Percentiles rank a stretch among this genome's conserved stretches.
These are phyloP conservation scores for Zoroaster sp. DNA, from an alignment of 53 echinoderm and acorn worm genomes.

Conservation along the genomic window DNA sequence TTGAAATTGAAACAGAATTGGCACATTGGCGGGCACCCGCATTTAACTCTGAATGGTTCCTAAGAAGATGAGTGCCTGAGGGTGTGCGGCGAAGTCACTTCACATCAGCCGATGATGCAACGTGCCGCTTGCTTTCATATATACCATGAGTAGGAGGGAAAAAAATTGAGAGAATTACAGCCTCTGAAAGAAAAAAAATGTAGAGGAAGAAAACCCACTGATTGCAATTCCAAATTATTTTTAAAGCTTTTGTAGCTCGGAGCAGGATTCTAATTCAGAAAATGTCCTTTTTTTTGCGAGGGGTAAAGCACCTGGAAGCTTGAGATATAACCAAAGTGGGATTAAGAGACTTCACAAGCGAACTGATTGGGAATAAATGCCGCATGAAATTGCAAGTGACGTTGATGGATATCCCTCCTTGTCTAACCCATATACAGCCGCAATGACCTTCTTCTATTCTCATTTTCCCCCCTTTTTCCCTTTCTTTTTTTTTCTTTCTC, in stretches of 20 bases:
- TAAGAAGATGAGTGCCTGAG: constrained; percentile 38
- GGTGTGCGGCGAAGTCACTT: constrained; percentile 54
- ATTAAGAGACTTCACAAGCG: constrained; percentile 55
- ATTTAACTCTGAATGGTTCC: constrained; percentile 55
- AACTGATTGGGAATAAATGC: constrained; percentile 59
- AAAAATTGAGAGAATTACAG: neutral
- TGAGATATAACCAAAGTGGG: constrained; percentile 52
- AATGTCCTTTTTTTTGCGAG: neutral
- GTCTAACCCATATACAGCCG: constrained; percentile 50
- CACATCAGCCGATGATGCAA: constrained; percentile 52
- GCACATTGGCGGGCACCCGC: constrained; percentile 52
- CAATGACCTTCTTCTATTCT: constrained; percentile 39
- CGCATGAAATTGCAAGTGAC: constrained; percentile 53
- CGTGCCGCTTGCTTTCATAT: constrained; percentile 16
- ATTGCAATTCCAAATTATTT: constrained; percentile 60
- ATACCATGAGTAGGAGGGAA: neutral
- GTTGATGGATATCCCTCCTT: constrained; percentile 56
- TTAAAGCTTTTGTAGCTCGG: constrained; percentile 47
- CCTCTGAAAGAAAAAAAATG: neutral
- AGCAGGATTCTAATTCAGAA: constrained; percentile 49
- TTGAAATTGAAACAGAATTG: constrained; percentile 61
- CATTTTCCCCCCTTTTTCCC: neutral
- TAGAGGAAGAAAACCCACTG: constrained; percentile 23
- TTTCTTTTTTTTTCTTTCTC: neutral
- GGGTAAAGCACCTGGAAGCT: constrained; percentile 36